phyloP scores from a whole-genome alignment of 2,797 vertebrate species.

The Strix occidentalis region DNA sequence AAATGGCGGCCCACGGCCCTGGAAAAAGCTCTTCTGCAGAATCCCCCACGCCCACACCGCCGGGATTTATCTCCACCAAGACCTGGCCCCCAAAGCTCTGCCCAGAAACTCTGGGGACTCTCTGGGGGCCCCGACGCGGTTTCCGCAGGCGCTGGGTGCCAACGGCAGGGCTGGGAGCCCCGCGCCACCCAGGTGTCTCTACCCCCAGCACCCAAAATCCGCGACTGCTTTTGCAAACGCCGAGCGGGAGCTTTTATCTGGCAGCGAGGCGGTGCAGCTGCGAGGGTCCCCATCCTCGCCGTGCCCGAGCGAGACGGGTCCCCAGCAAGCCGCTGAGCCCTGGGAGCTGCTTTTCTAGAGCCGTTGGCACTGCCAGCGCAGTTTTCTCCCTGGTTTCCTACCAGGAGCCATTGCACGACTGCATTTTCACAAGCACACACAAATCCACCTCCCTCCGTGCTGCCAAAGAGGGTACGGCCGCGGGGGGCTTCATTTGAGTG shows the following conservation, averaged over 20 bases:
- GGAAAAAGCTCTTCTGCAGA: neutral
- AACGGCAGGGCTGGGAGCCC: neutral
- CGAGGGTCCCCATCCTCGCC: fast-evolving
- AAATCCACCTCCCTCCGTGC: fast-evolving
- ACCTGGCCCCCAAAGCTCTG: neutral
- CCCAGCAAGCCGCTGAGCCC: neutral
- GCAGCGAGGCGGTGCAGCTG: neutral
- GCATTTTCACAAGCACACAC: fast-evolving
- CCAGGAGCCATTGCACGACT: neutral
- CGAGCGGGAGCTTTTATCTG: neutral
- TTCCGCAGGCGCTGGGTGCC: neutral
- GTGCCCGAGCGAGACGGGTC: neutral
- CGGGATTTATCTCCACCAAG: neutral
- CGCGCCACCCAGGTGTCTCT: neutral
- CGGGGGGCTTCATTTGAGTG: fast-evolving
- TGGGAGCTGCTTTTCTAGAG: neutral
- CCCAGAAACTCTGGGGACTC: neutral
- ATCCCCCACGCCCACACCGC: neutral
- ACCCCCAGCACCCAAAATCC: neutral
- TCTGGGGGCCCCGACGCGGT: fast-evolving
- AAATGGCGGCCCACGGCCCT: neutral
- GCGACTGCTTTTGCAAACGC: fast-evolving
- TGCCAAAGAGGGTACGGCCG: fast-evolving
- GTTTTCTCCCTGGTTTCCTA: neutral
- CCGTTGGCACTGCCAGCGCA: fast-evolving